A percentile compares a stretch with the other conserved stretches of the same genome.
phyloP scores from a whole-genome alignment of 2,888 invertebrate genomes.

The Tenthredo livida region DNA sequence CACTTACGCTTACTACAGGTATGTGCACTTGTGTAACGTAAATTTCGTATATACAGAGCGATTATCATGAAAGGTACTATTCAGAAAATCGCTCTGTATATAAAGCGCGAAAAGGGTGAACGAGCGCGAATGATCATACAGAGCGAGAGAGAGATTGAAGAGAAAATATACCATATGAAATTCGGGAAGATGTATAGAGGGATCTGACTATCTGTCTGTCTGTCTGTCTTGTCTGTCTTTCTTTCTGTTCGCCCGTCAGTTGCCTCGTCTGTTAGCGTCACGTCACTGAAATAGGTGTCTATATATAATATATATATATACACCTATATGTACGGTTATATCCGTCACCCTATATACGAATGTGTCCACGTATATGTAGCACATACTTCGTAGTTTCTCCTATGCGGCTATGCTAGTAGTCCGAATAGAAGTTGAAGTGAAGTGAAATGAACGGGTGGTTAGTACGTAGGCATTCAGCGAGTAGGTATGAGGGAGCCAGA shows the following conservation, averaged over 20 bases:
- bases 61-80: no score
- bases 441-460: slow-evolving; percentile 16
- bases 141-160: no score
- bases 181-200: no score
- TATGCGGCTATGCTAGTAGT: neutral
- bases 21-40: no score
- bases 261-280: slow-evolving; percentile 68
- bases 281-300: slow-evolving; percentile 68
- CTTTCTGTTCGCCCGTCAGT: slow-evolving; percentile 10
- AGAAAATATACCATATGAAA: no score
- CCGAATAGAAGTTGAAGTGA: neutral
- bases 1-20: no score
- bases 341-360: slow-evolving; percentile 5
- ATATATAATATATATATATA: neutral
- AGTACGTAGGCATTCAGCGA: slow-evolving; percentile 14
- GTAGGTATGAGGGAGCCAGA: neutral
- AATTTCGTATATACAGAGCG: no score
- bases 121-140: no score
- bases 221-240: no score
- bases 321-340: neutral
- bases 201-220: no score
- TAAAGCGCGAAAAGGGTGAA: no score
- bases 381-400: neutral
- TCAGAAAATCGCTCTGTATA: no score
- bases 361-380: neutral